These are phyloP conservation scores for Actenoides hombroni DNA, from an alignment of 2,113 vertebrate species.

Conservation along the genomic window DNA sequence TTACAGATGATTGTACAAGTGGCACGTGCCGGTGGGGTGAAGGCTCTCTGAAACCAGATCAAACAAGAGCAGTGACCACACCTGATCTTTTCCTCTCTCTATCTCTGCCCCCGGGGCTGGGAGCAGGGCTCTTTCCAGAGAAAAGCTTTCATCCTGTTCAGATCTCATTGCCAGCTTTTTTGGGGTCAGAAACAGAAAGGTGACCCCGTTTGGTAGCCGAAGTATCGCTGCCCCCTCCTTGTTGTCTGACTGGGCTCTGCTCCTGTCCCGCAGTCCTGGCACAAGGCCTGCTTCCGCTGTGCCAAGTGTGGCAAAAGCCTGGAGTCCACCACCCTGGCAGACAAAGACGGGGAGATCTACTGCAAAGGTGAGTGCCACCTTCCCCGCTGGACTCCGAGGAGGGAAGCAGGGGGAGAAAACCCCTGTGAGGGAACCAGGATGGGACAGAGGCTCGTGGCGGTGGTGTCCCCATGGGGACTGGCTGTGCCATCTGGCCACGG, in stretches of 20 bases:
- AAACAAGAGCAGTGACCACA: not conserved
- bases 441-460: not conserved
- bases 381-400: not conserved
- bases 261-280: constrained; percentile 84
- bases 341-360: constrained; percentile 94
- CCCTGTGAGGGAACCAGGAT: not conserved
- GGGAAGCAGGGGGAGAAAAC: not conserved
- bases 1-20: not conserved
- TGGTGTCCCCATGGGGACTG: not conserved
- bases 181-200: not conserved
- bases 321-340: constrained; percentile 92
- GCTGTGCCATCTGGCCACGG: not conserved
- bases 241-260: not conserved
- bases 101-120: not conserved
- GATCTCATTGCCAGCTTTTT: not conserved
- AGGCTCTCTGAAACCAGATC: not conserved
- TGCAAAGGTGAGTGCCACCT: constrained; percentile 85
- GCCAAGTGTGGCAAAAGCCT: constrained; percentile 90
- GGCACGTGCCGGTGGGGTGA: no score
- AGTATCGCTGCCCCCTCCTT: not conserved
- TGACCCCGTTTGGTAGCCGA: not conserved
- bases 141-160: not conserved
- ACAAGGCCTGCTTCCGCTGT: constrained; percentile 93
- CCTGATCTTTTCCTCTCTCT: not conserved
- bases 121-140: not conserved